Evolutionary conservation across 2,888 invertebrate genomes (phyloP), one percentile per base, ranked within the genome.

Genomic region (Ecliptopera silaceata): DNA sequence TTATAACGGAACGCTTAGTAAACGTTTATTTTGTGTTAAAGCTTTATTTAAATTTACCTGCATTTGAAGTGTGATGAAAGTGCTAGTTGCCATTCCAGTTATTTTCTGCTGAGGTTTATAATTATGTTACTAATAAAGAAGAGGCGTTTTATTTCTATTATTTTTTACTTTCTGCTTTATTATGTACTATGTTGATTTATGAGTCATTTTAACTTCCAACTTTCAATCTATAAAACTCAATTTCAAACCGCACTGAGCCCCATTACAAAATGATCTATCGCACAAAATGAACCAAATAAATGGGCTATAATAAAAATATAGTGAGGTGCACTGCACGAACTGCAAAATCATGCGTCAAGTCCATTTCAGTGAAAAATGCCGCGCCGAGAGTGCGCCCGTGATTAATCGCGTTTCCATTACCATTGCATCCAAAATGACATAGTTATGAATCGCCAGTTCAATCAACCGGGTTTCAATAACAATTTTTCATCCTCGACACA

Each of bases 401-500:
- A 89, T 88, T 86, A 86, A 89, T 88, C 72, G 75, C 70, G 68
- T 82, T 88, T 88, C 85, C 88, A 89, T 89, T 86, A 85, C 77
- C 76, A 79, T 80, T 79, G 75, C 84, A 84, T 87, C 85, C 84
- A 82, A 88, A 88, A 88, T 87, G 89, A 87, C 89, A 90, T 83
- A 86, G 87, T 88, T 89, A 88, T 86, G 84, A 88, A 84, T 85
- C 79, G 85, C 83, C 84, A 83, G 86, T 86, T 88, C 89, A 88
- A 90, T 90, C 88, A 88, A 81, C 80, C 84, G 79, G 79, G 88
- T 88, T 88, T 87, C 88, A 87, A 90, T 89, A 90, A 88, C 88
- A 88, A 90, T 91, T 91, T 91, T 89, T 90, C 89, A 90, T 86
- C 84, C 88, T 82, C 86, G 88, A 89, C 89, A 88, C 79, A 88